A percentile compares a stretch with the other conserved stretches of the same genome.
phyloP scores from a whole-genome alignment of 2,888 invertebrate species.

The Furcula furcula region DNA sequence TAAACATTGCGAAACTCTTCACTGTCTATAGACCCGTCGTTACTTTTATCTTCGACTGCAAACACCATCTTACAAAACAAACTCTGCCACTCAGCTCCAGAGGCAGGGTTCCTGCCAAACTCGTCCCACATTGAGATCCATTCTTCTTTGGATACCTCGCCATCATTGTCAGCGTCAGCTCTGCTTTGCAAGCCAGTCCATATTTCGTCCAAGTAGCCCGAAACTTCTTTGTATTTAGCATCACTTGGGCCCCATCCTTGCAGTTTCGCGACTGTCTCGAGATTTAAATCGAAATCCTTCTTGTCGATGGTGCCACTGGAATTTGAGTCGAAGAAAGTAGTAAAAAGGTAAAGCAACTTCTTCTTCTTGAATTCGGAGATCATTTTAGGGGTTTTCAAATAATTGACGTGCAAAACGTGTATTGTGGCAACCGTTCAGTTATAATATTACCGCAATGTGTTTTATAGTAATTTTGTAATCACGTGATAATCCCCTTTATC shows the following conservation, averaged over 20 bases:
- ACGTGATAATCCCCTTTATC: too few species aligned
- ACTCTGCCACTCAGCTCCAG: slow-evolving; percentile 90
- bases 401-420: too few species aligned
- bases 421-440: too few species aligned
- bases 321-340: slow-evolving; percentile 93
- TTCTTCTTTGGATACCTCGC: slow-evolving; percentile 82
- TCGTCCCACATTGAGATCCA: slow-evolving; percentile 83
- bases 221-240: slow-evolving; percentile 87
- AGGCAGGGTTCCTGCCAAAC: slow-evolving; percentile 83
- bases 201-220: slow-evolving; percentile 88
- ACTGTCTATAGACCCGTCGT: slow-evolving; percentile 88
- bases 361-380: slow-evolving; percentile 94
- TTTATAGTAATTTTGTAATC: too few species aligned
- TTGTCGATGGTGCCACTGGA: slow-evolving; percentile 93
- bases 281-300: slow-evolving; percentile 92
- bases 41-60: slow-evolving; percentile 91
- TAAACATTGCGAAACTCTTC: slow-evolving; percentile 91
- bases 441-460: too few species aligned
- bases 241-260: slow-evolving; percentile 90
- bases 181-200: slow-evolving; percentile 91
- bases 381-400: slow-evolving; percentile 65
- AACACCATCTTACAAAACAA: slow-evolving; percentile 94
- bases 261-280: slow-evolving; percentile 90
- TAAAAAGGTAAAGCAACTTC: slow-evolving; percentile 93
- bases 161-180: slow-evolving; percentile 92